A percentile compares a stretch with the other conserved stretches of the same genome.
These are phyloP conservation scores for Papio anubis DNA, from an alignment of 2,113 vertebrate species.

Conservation along the genomic window DNA sequence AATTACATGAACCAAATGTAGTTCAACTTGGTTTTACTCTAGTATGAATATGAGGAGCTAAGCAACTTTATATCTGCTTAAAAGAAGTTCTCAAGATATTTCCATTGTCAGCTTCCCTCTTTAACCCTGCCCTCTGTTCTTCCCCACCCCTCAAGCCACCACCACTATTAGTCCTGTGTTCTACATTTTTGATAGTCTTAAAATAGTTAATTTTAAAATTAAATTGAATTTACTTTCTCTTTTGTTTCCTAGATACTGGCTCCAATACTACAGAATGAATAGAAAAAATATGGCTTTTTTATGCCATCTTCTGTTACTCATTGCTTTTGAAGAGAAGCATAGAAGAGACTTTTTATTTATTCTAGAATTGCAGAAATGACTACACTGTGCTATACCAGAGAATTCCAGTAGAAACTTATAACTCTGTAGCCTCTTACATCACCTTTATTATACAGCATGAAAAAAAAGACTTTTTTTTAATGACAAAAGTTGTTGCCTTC, in stretches of 20 bases:
- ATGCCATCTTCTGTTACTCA: constrained; percentile 80
- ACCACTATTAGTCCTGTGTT: neutral
- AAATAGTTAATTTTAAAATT: constrained; percentile 34
- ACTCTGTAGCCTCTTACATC: constrained; percentile 77
- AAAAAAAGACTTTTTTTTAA: constrained; percentile 74
- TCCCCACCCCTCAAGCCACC: neutral
- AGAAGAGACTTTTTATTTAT: constrained; percentile 91
- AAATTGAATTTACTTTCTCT: constrained; percentile 57
- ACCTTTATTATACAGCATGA: constrained; percentile 79
- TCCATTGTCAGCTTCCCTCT: neutral
- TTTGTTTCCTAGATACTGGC: constrained; percentile 89
- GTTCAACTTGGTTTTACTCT: neutral
- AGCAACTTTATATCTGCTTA: neutral
- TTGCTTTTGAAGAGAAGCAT: constrained; percentile 80
- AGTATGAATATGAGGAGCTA: neutral
- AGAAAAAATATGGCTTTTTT: constrained; percentile 63
- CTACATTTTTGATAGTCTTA: neutral
- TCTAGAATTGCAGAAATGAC: constrained; percentile 81
- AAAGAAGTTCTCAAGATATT: neutral
- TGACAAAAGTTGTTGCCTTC: constrained; percentile 78
- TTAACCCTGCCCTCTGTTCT: neutral
- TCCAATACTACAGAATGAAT: constrained; percentile 90
- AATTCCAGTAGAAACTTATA: constrained; percentile 51
- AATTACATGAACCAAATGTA: neutral
- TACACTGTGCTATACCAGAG: constrained; percentile 66